Evolutionary conservation across 2,888 invertebrate species (phyloP).

Genomic region (Tromatobia lineatoria): DNA sequence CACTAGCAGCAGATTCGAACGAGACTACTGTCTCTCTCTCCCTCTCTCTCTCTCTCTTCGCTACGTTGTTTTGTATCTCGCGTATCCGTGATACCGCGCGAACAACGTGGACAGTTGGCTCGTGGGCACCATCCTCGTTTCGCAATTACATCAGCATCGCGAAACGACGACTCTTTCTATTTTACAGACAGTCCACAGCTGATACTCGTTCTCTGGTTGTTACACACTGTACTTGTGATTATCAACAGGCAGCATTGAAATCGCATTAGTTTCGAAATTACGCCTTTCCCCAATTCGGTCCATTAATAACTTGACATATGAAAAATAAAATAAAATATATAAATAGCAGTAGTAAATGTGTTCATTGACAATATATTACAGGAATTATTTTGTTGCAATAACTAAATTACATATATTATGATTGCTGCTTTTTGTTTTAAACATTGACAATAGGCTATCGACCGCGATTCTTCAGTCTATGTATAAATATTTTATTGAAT

Average conservation of each 20-base stretch:
- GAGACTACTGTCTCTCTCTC: background rate
- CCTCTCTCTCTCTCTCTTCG: background rate
- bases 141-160: constrained; percentile 34
- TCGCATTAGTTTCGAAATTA: background rate
- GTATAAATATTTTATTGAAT: too few relatives aligned
- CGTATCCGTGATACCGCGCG: constrained; percentile 31
- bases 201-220: constrained; percentile 20
- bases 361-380: too few relatives aligned
- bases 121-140: constrained; percentile 19
- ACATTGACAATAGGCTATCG: too few relatives aligned
- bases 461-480: too few relatives aligned
- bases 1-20: constrained; percentile 39
- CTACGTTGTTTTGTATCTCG: constrained; percentile 42
- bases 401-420: too few relatives aligned
- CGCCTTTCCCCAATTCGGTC: too few relatives aligned
- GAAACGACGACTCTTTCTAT: constrained; percentile 31
- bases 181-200: background rate
- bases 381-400: too few relatives aligned
- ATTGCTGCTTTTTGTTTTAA: too few relatives aligned
- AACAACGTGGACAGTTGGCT: background rate
- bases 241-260: background rate
- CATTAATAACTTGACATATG: too few relatives aligned
- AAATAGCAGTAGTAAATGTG: too few relatives aligned
- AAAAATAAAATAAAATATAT: too few relatives aligned
- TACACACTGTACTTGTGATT: background rate